These are phyloP conservation scores for Meriones unguiculatus DNA, from an alignment of 2,113 vertebrate genomes.

Conservation along the genomic window DNA sequence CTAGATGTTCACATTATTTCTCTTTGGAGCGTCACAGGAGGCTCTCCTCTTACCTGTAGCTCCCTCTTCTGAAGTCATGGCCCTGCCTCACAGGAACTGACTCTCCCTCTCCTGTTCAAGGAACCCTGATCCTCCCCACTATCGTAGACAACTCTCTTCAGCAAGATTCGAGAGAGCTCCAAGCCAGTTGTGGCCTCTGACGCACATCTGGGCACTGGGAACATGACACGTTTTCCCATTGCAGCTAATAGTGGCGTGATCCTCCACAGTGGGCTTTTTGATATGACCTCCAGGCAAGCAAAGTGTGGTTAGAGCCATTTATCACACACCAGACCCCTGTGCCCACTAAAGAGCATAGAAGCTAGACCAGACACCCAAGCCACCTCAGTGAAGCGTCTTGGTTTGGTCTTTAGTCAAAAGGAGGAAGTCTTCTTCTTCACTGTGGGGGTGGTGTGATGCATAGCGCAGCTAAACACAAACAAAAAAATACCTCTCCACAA, in stretches of 20 bases:
- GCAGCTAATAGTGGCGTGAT: neutral
- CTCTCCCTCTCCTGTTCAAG: neutral
- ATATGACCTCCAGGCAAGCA: conserved; percentile 1
- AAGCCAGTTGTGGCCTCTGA: neutral
- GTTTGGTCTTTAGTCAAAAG: neutral
- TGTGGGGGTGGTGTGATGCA: neutral
- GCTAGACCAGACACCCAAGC: neutral
- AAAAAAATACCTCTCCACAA: neutral
- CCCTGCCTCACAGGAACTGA: neutral
- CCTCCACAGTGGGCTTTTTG: conserved; percentile 39
- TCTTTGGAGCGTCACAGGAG: neutral
- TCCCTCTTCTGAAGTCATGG: neutral
- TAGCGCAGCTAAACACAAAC: neutral
- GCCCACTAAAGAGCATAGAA: neutral
- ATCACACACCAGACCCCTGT: neutral
- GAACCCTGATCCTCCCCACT: neutral
- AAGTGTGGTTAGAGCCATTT: neutral
- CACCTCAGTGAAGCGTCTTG: neutral
- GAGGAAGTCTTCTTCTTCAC: neutral
- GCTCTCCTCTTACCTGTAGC: neutral
- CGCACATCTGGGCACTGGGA: neutral
- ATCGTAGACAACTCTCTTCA: neutral
- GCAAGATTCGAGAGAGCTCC: neutral
- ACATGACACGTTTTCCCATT: neutral
- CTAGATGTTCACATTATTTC: neutral